Evolutionary conservation across 2,113 vertebrate species (phyloP), one percentile per base, ranked within the genome.

Genomic region (Microcebus murinus): DNA sequence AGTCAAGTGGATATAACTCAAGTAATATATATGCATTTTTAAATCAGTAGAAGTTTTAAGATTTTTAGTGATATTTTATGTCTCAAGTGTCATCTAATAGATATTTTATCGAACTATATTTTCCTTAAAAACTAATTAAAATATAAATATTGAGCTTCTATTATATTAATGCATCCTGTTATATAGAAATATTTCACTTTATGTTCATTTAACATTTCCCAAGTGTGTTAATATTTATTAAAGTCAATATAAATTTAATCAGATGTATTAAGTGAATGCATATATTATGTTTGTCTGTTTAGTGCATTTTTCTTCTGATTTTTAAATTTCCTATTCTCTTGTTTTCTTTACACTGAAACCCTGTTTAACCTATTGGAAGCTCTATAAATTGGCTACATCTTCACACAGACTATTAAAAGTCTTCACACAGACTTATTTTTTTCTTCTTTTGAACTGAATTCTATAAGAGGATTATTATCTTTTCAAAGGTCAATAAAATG

Each of bases 401-500:
- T 83, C 65, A 96, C 93, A 91, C 3, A n/a, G 1, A 29, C 0
- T 34, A 50, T 81, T 31, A 91, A 95, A 97, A 92, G 0, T 48
- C 48, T 48, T 48, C 48, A 48, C 48, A 48, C 48, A 48, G 48
- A 48, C n/a, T 45, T 45, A 57, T 39, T 76, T 11, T 61, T 94
- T 36, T 2, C 59, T 92, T 59, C 48, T 95, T 96, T 93, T 86
- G 18, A 96, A 9, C 10, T 71, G 2, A 15, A 95, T 20, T 10
- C 31, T 90, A 6, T 71, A 45, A 77, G 89, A 77, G 4, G 27
- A 39, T 71, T 96, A 23, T 55, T 95, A 45, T 84, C 45, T 95
- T 96, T 87, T 95, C 55, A 82, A 80, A 96, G 97, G 97, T 96
- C 96, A 97, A 52, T 96, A 91, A 91, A 93, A 82, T 91, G 63